These are phyloP conservation scores for Pogoniulus pusillus DNA, from an alignment of 2,797 vertebrate genomes.

Conservation along the genomic window DNA sequence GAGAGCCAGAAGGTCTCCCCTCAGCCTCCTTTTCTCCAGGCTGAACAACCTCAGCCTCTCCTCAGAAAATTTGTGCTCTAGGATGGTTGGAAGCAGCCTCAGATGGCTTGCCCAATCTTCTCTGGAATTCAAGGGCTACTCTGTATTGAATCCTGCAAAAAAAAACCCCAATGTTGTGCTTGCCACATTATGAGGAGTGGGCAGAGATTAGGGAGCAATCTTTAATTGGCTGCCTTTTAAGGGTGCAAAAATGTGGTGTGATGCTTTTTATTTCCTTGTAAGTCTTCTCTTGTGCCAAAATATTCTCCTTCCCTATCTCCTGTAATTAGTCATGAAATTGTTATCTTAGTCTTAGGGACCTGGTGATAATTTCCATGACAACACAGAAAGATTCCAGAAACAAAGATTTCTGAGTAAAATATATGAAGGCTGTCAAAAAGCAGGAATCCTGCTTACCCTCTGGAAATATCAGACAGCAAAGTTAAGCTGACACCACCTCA, in stretches of 20 bases:
- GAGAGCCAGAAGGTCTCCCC: too few relatives aligned
- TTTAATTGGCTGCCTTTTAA: constrained; percentile 31
- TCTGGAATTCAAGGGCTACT: not conserved
- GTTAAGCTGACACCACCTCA: not conserved
- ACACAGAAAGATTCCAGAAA: constrained; percentile 41
- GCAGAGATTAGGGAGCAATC: not conserved
- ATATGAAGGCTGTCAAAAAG: constrained; percentile 10
- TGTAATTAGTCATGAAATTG: constrained; percentile 55
- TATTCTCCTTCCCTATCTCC: constrained; percentile 2
- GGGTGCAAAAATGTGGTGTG: not conserved
- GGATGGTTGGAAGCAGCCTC: not conserved
- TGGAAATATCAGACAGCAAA: constrained; percentile 1
- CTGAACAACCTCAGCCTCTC: too few relatives aligned
- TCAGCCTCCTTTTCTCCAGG: too few relatives aligned
- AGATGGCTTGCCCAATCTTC: not conserved
- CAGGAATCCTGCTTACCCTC: not conserved
- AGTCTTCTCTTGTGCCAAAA: constrained; percentile 23
- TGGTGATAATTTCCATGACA: constrained; percentile 68
- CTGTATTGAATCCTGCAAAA: not conserved
- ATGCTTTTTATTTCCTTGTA: not conserved
- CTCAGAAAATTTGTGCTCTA: too few relatives aligned
- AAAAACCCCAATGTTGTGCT: not conserved
- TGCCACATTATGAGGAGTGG: not conserved
- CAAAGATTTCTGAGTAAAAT: constrained; percentile 52
- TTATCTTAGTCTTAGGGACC: constrained; percentile 19